These are phyloP conservation scores for Hemichromis elongatus DNA, from an alignment of 2,113 vertebrate genomes.

Conservation along the genomic window DNA sequence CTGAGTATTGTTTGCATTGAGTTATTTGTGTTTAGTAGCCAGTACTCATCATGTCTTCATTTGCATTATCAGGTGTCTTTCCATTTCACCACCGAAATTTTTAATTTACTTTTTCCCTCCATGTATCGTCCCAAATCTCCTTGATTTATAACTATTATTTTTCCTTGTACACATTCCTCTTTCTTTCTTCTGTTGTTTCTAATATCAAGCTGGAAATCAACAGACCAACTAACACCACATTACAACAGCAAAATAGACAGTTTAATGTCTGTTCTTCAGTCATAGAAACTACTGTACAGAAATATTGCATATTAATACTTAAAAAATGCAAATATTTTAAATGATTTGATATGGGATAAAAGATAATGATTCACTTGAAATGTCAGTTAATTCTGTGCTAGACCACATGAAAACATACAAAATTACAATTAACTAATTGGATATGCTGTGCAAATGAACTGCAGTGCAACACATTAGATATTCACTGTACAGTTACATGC, in stretches of 20 bases:
- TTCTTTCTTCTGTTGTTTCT: not conserved
- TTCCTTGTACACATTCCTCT: not conserved
- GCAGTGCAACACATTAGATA: too few relatives aligned
- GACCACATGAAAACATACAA: too few relatives aligned
- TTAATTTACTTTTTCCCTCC: not conserved
- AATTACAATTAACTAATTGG: too few relatives aligned
- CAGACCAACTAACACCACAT: not conserved
- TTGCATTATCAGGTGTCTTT: not conserved
- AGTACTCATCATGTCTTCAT: not conserved
- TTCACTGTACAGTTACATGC: too few relatives aligned
- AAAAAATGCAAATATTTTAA: not conserved
- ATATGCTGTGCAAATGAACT: too few relatives aligned
- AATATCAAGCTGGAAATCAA: not conserved
- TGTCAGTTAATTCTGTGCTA: too few relatives aligned
- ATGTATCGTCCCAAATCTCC: not conserved
- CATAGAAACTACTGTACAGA: not conserved
- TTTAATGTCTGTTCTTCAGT: not conserved
- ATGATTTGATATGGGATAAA: too few relatives aligned
- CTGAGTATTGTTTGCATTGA: constrained; percentile 14
- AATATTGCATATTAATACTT: not conserved
- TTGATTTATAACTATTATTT: not conserved
- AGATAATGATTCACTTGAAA: too few relatives aligned
- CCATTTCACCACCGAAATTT: not conserved
- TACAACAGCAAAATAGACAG: not conserved
- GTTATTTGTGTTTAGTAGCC: constrained; percentile 44